phyloP scores from a whole-genome alignment of 2,113 vertebrate species.

The Gallinago undulata region DNA sequence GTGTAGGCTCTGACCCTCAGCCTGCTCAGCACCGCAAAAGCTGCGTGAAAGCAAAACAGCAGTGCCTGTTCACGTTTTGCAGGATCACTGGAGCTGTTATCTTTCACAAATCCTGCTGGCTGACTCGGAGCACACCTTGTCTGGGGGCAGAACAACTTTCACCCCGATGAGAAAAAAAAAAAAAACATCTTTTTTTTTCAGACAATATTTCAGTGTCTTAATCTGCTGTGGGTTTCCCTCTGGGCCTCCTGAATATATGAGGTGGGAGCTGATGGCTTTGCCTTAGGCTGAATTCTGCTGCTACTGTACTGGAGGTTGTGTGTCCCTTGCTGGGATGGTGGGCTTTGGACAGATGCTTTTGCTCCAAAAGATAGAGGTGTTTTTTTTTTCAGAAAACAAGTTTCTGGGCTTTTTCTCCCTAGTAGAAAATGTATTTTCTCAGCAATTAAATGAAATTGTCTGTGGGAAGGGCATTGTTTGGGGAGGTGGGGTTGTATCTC shows the following conservation, averaged over 20 bases:
- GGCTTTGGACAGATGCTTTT: not conserved
- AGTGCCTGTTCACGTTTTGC: not conserved
- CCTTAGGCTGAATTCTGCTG: not conserved
- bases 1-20: not conserved
- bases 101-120: not conserved
- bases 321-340: not conserved
- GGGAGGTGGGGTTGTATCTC: not conserved
- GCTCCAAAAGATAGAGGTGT: not conserved
- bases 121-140: not conserved
- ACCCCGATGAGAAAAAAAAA: not conserved
- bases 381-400: not conserved
- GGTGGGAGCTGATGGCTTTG: conserved; percentile 4
- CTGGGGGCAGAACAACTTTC: not conserved
- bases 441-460: not conserved
- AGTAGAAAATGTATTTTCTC: not conserved
- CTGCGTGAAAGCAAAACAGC: not conserved
- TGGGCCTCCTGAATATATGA: not conserved
- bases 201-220: conserved; percentile 19
- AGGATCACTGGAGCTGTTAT: not conserved
- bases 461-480: not conserved
- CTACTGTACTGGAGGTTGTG: not conserved
- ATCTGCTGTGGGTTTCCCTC: not conserved
- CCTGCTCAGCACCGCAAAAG: not conserved
- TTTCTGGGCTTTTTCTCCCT: not conserved
- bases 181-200: not conserved